phyloP scores from a whole-genome alignment of 2,113 vertebrate genomes.

The Zosterops lateralis region DNA sequence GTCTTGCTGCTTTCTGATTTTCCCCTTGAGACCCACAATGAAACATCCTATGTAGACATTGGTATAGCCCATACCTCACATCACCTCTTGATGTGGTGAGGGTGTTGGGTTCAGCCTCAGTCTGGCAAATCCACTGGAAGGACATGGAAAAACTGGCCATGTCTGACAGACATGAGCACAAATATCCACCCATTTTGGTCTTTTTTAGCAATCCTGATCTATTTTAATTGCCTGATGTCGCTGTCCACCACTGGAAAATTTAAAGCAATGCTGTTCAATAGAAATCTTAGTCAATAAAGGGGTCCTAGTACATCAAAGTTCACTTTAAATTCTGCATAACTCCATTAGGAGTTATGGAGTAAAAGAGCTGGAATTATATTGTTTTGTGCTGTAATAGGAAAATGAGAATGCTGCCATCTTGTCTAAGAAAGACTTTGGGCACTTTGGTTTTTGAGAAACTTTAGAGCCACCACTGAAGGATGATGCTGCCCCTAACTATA shows the following conservation, averaged over 20 bases:
- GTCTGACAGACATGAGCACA: not conserved
- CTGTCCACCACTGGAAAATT: not conserved
- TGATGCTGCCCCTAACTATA: not conserved
- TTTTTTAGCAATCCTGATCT: not conserved
- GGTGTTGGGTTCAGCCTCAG: not conserved
- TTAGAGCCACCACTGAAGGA: not conserved
- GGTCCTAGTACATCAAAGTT: not conserved
- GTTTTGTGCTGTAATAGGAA: not conserved
- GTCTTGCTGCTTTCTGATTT: not conserved
- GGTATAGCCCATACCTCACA: not conserved
- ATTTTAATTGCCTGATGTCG: not conserved
- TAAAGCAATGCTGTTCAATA: not conserved
- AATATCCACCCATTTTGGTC: not conserved
- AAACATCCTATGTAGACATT: too few relatives aligned
- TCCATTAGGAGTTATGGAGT: not conserved
- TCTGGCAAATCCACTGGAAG: not conserved
- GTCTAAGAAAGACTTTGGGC: not conserved
- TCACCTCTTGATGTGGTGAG: accelerated
- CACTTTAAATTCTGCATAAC: not conserved
- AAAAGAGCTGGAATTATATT: not conserved
- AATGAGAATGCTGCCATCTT: not conserved
- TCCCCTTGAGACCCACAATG: not conserved
- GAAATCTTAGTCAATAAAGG: not conserved
- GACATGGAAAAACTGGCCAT: not conserved
- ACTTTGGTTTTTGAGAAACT: not conserved